Percentiles rank a stretch among this genome's conserved stretches.
These are phyloP conservation scores for Balearica regulorum DNA, from an alignment of 2,797 vertebrate species.

Conservation along the genomic window DNA sequence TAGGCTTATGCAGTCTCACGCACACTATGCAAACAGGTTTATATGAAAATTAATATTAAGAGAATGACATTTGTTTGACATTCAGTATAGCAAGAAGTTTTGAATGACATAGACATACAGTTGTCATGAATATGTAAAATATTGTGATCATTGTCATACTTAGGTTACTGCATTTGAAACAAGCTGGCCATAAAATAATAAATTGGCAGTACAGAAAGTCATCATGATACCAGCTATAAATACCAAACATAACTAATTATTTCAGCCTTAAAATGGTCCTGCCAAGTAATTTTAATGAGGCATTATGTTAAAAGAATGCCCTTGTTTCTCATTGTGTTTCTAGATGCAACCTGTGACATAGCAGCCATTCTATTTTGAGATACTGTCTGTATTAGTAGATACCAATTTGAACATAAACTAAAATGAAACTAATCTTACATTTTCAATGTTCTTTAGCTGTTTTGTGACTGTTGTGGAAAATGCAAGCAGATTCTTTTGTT, in stretches of 20 bases:
- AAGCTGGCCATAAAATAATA: constrained; percentile 68
- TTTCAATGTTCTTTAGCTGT: constrained; percentile 65
- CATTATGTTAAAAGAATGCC: neutral
- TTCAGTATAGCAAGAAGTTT: constrained; percentile 49
- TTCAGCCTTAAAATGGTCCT: constrained; percentile 63
- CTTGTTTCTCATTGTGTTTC: neutral
- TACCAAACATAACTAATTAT: constrained; percentile 71
- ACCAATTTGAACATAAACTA: constrained; percentile 67
- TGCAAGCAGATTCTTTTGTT: constrained; percentile 71
- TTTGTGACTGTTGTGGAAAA: constrained; percentile 70
- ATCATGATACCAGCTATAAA: constrained; percentile 63
- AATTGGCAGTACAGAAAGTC: constrained; percentile 58
- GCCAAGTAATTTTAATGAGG: constrained; percentile 62
- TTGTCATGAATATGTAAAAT: constrained; percentile 69
- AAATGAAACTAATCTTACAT: constrained; percentile 70
- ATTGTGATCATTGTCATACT: constrained; percentile 61
- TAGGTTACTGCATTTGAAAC: constrained; percentile 66
- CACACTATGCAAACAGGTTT: neutral
- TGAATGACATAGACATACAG: constrained; percentile 46
- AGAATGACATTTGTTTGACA: constrained; percentile 57
- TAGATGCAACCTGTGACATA: neutral
- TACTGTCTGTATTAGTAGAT: constrained; percentile 31
- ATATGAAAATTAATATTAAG: constrained; percentile 18
- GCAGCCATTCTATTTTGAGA: constrained; percentile 36
- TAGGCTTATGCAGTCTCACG: neutral